Percentiles rank a stretch among this genome's conserved stretches.
phyloP scores from a whole-genome alignment of 2,888 invertebrate species.

The Alcis repandata region DNA sequence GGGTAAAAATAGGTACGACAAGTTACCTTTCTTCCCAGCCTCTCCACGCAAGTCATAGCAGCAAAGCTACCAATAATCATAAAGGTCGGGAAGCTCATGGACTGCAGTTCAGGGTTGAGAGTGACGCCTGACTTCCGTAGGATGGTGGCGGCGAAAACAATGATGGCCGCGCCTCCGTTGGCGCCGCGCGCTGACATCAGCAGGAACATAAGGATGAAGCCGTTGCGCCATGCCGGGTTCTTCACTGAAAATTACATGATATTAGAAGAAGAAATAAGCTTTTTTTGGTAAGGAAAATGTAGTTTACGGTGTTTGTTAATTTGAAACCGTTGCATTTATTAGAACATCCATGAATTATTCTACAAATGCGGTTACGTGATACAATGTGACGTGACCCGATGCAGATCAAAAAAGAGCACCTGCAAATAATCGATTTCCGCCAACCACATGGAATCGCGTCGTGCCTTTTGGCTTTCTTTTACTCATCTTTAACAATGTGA shows the following conservation, averaged over 20 bases:
- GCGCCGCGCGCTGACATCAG: constrained; percentile 52
- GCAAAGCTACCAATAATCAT: constrained; percentile 67
- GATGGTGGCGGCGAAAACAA: constrained; percentile 66
- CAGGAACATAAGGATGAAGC: constrained; percentile 53
- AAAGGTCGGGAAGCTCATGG: constrained; percentile 67
- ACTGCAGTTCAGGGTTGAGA: constrained; percentile 67
- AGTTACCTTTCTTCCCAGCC: constrained; percentile 70
- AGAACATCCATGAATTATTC: no score
- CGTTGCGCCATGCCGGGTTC: constrained; percentile 59
- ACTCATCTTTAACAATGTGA: no score
- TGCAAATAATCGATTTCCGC: no score
- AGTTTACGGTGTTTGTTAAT: no score
- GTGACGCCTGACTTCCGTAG: constrained; percentile 65
- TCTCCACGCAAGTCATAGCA: constrained; percentile 68
- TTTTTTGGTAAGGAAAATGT: neutral
- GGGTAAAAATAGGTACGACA: neutral
- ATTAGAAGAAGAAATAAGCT: neutral
- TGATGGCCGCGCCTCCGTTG: constrained; percentile 65
- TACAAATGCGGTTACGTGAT: no score
- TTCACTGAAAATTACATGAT: constrained; percentile 51
- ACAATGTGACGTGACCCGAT: no score
- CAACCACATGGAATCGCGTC: no score
- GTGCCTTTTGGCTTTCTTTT: neutral
- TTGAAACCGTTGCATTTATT: no score
- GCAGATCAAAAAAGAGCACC: no score